Base-by-base conservation (phyloP, 2,888 invertebrate genomes). In the Aphidius colemani region DNA sequence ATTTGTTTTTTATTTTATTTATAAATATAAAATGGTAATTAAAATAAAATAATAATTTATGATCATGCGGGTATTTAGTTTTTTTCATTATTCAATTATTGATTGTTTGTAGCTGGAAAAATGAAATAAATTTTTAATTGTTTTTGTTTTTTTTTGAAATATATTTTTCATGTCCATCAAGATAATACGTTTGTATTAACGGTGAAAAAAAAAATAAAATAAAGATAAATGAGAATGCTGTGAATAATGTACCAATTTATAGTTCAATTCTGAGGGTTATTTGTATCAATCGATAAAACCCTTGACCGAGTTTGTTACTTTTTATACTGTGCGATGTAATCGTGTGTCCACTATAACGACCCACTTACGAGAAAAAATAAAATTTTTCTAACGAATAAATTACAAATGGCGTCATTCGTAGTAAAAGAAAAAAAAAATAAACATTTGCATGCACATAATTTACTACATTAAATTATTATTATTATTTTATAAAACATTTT, bases 201-300 rank as follows among this genome's bases (percentile, higher is more conserved):
- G 4, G 30, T 18, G 13, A 5, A 30, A 30, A 30, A 30, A 30
- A 30, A 30, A 30, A 30, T 30, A 30, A 18, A 30, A 61, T 64
- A 63, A 63, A 63, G 66, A 57, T 63, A 57, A 56, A 63, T 62
- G 51, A 63, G 63, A 66, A 63, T 30, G 3, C 30, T 5, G 30
- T 30, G 30, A 30, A 30, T 30, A 30, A 30, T 30, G 30, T 30
- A 30, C 5, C 30, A 30, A 44, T 11, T 41, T 41, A 55, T 13
- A 11, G 45, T 30, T 10, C 7, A 18, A 53, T 30, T 39, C 1
- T 18, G 53, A 41, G 41, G 50, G 41, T 55, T 9, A 48, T 41
- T 11, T 59, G 10, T 53, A 59, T 66, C 61, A 61, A 61, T 64
- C 64, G 39, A 18, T 30, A 18, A 53, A 66, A 66, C 50, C 59